These are phyloP conservation scores for Oxyruncus cristatus DNA, from an alignment of 2,113 vertebrate species.

Conservation along the genomic window DNA sequence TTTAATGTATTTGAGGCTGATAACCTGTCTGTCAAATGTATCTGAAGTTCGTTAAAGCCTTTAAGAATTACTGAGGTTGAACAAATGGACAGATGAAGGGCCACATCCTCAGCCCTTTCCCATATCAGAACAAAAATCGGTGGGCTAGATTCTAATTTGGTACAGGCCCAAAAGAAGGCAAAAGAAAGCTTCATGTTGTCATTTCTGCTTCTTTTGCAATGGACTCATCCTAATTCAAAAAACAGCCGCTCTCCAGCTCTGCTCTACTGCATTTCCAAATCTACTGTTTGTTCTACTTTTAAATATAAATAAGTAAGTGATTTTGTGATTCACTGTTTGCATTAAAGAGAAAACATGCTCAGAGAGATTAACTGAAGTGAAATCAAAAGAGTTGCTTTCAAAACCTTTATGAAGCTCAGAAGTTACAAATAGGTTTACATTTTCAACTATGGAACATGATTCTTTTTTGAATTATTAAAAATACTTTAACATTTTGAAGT, in stretches of 20 bases:
- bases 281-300: neutral
- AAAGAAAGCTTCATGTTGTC: neutral
- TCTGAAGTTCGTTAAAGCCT: neutral
- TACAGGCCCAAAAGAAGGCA: neutral
- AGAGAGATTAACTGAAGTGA: neutral
- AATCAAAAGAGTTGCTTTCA: neutral
- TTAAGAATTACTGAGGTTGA: neutral
- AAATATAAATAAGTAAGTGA: neutral
- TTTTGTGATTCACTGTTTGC: neutral
- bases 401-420: neutral
- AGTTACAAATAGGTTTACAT: neutral
- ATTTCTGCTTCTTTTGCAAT: neutral
- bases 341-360: neutral
- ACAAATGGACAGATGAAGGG: neutral
- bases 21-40: neutral
- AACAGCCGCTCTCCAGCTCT: neutral
- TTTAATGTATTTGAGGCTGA: neutral
- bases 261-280: neutral
- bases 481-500: neutral
- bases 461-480: neutral
- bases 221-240: neutral
- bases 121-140: neutral
- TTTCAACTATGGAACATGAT: neutral
- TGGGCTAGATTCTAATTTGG: neutral
- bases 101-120: neutral